phyloP scores from a whole-genome alignment of 2,888 invertebrate genomes.

The Leucophenga maculata region DNA sequence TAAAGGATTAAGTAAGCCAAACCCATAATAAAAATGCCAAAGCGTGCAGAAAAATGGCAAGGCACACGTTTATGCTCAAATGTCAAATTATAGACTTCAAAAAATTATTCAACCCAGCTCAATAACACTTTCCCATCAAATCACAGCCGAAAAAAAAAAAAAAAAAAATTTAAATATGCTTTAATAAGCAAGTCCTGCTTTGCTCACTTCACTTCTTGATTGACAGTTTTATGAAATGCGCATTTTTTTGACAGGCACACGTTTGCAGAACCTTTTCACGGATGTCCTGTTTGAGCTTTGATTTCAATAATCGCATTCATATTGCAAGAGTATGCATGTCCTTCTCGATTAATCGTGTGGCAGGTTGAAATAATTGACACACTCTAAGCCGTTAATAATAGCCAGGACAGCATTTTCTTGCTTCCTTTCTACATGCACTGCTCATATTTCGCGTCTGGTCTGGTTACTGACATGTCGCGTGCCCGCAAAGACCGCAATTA shows the following conservation, averaged over 20 bases:
- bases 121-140: constrained; percentile 17
- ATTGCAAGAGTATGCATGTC: constrained; percentile 1
- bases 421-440: constrained; percentile 9
- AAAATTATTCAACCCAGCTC: constrained; percentile 22
- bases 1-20: neutral
- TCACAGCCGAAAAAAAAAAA: constrained; percentile 35
- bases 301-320: constrained; percentile 26
- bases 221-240: constrained; percentile 49
- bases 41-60: constrained; percentile 9
- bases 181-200: constrained; percentile 27
- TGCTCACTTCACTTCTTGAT: constrained; percentile 43
- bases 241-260: constrained; percentile 2
- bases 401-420: constrained; percentile 40
- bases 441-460: constrained; percentile 40
- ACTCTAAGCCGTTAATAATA: constrained; percentile 56
- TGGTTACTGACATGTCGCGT: constrained; percentile 53
- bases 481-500: constrained; percentile 52
- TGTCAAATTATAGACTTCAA: constrained; percentile 39
- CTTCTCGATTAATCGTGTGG: constrained; percentile 3
- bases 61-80: constrained; percentile 44
- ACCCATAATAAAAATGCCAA: neutral
- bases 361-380: constrained; percentile 48
- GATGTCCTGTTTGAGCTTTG: constrained; percentile 43
- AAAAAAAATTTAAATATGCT: constrained; percentile 49
- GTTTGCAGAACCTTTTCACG: constrained; percentile 35